Evolutionary conservation across 2,888 invertebrate species (phyloP), one percentile per base, ranked within the genome.

Genomic region (Hemicrepidius hirtus): DNA sequence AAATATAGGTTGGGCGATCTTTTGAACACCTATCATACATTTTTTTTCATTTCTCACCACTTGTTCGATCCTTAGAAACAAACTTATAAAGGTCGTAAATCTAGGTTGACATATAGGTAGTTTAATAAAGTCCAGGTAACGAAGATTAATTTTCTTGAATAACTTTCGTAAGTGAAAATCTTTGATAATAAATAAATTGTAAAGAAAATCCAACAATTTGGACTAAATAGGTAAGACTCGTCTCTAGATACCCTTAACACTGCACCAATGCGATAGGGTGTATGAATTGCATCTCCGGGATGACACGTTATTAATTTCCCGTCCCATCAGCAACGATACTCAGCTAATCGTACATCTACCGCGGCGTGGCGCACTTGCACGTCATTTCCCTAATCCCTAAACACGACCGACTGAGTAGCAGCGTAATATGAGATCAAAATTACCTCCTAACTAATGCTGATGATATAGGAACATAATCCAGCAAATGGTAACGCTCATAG

Each of bases 341-440:
- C 60, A 41, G 59, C 53, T 73, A 73, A 73, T 73, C 68, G 53
- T 64, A 57, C 53, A 72, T 57, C 41, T 64, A 65, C 68, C 59
- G 24, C 24, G 5, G 24, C n/a, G 21, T 37, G 49, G 64, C 55
- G 65, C 57, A 65, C 64, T 73, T 68, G 68, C 68, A 73, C 68
- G 53, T 68, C 68, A 73, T 73, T 73, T 68, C 59, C 59, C 64
- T 69, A 73, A 73, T 72, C 72, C 68, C 68, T 53, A 63, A 64
- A 68, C 68, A 72, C 68, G 72, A 57, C 55, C 63, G 63, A 68
- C 63, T 68, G 68, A 72, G 62, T 67, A 18, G 46, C 37, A 13
- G 59, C 24, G 62, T 68, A 72, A 72, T 63, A 46, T 62, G 55
- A 68, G 46, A 63, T 63, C 55, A 55, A 37, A 68, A 72, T 68